Evolutionary conservation across 1,140 invertebrate genomes (phyloP).

Genomic region (Aphis craccivora): DNA sequence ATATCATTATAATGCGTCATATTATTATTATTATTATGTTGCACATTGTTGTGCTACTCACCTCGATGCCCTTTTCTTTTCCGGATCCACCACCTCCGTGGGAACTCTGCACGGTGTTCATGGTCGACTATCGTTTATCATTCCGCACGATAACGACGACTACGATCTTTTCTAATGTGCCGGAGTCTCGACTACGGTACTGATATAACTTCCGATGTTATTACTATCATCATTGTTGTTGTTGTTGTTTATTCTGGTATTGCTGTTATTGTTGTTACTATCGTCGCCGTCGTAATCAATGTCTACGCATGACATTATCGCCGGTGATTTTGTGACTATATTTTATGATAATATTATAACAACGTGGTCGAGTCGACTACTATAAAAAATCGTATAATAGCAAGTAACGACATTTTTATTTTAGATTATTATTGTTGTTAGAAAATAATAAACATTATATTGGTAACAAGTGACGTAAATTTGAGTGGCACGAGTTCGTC

Average conservation of each 20-base stretch:
- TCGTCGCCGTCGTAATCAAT: background rate
- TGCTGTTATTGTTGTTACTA: background rate
- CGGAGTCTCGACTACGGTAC: background rate
- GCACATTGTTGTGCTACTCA: slow-evolving; percentile 60
- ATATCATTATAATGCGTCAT: background rate
- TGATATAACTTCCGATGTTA: background rate
- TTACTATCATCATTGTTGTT: background rate
- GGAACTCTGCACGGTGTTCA: slow-evolving; percentile 67
- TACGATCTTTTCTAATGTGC: background rate
- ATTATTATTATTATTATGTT: background rate
- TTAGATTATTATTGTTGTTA: background rate
- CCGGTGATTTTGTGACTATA: background rate
- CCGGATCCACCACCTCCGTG: slow-evolving; percentile 64
- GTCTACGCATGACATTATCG: background rate
- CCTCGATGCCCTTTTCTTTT: slow-evolving; percentile 66
- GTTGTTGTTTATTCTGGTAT: too few species aligned
- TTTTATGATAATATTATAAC: background rate
- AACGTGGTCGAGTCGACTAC: background rate
- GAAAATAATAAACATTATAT: background rate
- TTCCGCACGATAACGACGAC: background rate
- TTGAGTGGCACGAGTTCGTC: background rate
- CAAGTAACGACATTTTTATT: background rate
- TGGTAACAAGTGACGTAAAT: background rate
- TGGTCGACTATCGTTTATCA: slow-evolving; percentile 56
- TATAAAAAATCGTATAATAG: background rate